Conservation (phyloP, 2,888 invertebrate genomes). For the Sarcophaga rosellei region DNA sequence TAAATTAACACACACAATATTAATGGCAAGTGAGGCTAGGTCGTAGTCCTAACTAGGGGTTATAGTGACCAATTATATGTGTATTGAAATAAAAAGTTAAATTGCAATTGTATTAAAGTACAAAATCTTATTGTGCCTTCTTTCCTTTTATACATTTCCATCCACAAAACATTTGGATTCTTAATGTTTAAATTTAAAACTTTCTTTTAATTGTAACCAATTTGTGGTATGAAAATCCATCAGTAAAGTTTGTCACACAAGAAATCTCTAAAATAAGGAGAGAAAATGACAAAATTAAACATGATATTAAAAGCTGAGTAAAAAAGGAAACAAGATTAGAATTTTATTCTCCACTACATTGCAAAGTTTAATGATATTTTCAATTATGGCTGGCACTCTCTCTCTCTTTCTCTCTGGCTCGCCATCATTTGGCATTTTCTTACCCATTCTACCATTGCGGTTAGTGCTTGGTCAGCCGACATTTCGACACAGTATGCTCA, state of each 20-base stretch:
- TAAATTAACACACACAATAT: too few relatives aligned
- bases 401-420: not conserved
- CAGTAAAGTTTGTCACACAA: slow-evolving; percentile 43
- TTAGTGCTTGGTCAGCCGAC: slow-evolving; percentile 52
- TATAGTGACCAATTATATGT: too few relatives aligned
- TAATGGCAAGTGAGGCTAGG: too few relatives aligned
- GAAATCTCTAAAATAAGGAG: not conserved
- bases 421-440: too few relatives aligned
- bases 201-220: slow-evolving; percentile 27
- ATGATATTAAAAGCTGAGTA: not conserved
- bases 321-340: slow-evolving; percentile 20
- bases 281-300: not conserved
- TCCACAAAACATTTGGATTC: too few relatives aligned
- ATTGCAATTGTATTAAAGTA: too few relatives aligned
- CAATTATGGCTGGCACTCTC: slow-evolving; percentile 59
- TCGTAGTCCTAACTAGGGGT: too few relatives aligned
- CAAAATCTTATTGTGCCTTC: too few relatives aligned
- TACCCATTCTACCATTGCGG: too few relatives aligned
- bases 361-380: slow-evolving; percentile 65
- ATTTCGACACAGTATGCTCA: slow-evolving; percentile 60
- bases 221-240: slow-evolving; percentile 51
- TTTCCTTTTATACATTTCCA: too few relatives aligned
- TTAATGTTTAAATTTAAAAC: too few relatives aligned
- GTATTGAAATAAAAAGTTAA: too few relatives aligned
- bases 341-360: slow-evolving; percentile 50